Evolutionary conservation across 2,888 invertebrate species (phyloP), one percentile per base, ranked within the genome.

Genomic region (Phrixothrix hirtus): DNA sequence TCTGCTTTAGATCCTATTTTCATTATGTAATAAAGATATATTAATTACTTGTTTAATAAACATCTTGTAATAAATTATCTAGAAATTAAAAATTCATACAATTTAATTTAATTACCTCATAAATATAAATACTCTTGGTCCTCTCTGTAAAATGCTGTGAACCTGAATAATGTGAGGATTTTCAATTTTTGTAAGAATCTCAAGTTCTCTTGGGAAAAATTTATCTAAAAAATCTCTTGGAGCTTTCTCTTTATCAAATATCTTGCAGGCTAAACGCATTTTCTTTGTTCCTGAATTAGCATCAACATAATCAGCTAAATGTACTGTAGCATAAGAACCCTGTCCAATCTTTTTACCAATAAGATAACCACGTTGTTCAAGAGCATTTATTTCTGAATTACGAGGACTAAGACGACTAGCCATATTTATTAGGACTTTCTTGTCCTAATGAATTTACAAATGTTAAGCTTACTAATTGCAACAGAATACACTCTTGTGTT

Each of bases 151-250:
- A 60, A 91, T 91, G 70, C 91, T 91, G 71, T 92, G 91, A 15
- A 94, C 89, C 80, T 89, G 89, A 60, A 95, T 90, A 35, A 95
- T 88, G 70, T 95, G 89, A 4, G 92, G 89, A 76, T 95, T 94
- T 73, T 92, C 88, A 60, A 96, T 87, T 75, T 89, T 87, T 15
- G 89, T 91, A 53, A 95, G 77, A 62, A 95, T 92, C 64, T 94
- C 90, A 62, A 95, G 80, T 79, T 96, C 95, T 52, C 95, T 84
- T 16, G 95, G 95, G 68, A 95, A 90, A 78, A 96, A 96, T 77
- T 92, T 93, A 62, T 89, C 87, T 65, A 93, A 82, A 78, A 94
- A 95, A 78, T 95, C 94, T 53, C 83, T 79, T 5, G 93, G 93
- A 34, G 93, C 92, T 75, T 90, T 90, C 63, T 87, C 86, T 70